A percentile compares a stretch with the other conserved stretches of the same genome.
These are phyloP conservation scores for Grammomys dolichurus DNA, from an alignment of 2,113 vertebrate genomes.

Conservation along the genomic window DNA sequence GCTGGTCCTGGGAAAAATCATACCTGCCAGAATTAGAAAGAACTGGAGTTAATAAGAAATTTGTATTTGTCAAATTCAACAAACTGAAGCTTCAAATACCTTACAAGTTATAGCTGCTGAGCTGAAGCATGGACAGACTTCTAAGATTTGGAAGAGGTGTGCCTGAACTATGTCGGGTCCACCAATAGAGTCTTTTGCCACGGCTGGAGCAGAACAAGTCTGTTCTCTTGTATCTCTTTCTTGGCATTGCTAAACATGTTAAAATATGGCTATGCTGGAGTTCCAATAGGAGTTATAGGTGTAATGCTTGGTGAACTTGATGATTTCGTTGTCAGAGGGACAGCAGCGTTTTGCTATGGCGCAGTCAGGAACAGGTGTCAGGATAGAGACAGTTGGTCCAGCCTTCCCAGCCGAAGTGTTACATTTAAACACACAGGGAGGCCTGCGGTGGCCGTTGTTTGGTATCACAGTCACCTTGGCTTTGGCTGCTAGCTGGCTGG, in stretches of 20 bases:
- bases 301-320: slow-evolving; percentile 98
- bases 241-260: slow-evolving; percentile 98
- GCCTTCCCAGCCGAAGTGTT: slow-evolving; percentile 99
- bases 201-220: slow-evolving; percentile 97
- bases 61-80: slow-evolving; percentile 56
- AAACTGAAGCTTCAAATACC: slow-evolving; percentile 43
- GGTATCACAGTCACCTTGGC: slow-evolving; percentile 99
- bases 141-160: slow-evolving; percentile 97
- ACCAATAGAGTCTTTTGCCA: slow-evolving; percentile 96
- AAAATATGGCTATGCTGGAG: slow-evolving; percentile 98
- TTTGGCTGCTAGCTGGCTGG: slow-evolving; percentile 98
- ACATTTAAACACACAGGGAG: slow-evolving; percentile 98
- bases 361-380: slow-evolving; percentile 99
- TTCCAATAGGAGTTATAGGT: slow-evolving; percentile 99
- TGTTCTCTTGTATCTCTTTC: slow-evolving; percentile 90
- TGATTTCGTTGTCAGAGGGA: slow-evolving; percentile 98
- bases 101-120: slow-evolving; percentile 51
- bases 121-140: slow-evolving; percentile 95
- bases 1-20: slow-evolving; percentile 20
- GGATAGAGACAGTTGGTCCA: slow-evolving; percentile 96
- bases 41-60: slow-evolving; percentile 13
- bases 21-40: slow-evolving; percentile 62
- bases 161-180: slow-evolving; percentile 96
- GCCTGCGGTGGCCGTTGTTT: slow-evolving; percentile 98
- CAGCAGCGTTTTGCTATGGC: slow-evolving; percentile 97